Base-by-base conservation (phyloP, 2,888 invertebrate genomes). In the Gastrophysa polygoni region DNA sequence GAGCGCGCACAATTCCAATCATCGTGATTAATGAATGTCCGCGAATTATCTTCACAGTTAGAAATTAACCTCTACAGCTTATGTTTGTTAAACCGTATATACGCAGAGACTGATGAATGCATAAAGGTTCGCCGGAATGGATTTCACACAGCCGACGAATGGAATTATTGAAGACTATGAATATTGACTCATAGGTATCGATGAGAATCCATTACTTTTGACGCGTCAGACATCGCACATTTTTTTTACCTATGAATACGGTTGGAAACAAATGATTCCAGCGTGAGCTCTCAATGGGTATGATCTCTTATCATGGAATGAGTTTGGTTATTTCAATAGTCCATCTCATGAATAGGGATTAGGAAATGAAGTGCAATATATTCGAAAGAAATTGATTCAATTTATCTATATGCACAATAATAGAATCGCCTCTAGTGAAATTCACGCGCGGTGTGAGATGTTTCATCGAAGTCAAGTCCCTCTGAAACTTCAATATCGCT, bases 1-100 rank as follows among this genome's bases (percentile, higher is more conserved):
- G 32, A 10, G 10, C 32, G 6, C 38, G 38, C 38, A 11, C 14
- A 38, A 11, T 38, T 38, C 14, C 38, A 38, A 38, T 38, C 38
- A 38, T 11, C 38, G 38, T 38, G 38, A 38, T 38, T 38, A 38
- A 38, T 38, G 38, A 11, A 38, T 14, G 38, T n/a, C 38, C 14
- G 38, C 38, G 38, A 38, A 38, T 38, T 38, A 38, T 38, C 38
- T 38, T 38, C 38, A 38, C 38, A 38, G 38, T 38, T n/a, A 38
- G 38, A 38, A 38, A 38, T 38, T 38, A 38, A 38, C 38, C 38
- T 38, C 38, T 38, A 14, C 38, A 38, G 38, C 38, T 38, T 38
- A 14, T 38, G 38, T 38, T 38, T 38, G 38, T 38, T 38, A 38
- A 38, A n/a, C 38, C n/a, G n/a, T n/a, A n/a, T n/a, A 14, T 38